Conservation (phyloP, 2,113 vertebrate genomes). For the Arvicanthis niloticus region DNA sequence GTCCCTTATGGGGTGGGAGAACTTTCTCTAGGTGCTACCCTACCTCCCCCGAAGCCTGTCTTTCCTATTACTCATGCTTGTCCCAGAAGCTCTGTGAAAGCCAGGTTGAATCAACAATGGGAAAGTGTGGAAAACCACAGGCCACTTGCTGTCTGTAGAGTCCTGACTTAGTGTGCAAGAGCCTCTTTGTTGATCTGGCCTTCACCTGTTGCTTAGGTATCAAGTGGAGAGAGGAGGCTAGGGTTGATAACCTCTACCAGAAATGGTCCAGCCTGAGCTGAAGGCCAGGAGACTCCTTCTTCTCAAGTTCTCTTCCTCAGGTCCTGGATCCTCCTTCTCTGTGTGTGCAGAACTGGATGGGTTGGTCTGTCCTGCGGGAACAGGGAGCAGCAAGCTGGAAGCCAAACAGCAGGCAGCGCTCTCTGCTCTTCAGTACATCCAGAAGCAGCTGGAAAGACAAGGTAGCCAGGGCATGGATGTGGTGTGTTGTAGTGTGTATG, state of each 20-base stretch:
- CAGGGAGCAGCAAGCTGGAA: neutral
- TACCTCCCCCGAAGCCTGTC: neutral
- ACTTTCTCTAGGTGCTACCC: neutral
- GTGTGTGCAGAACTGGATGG: slow-evolving; percentile 62
- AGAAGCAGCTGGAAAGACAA: slow-evolving; percentile 17
- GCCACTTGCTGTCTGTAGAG: accelerated
- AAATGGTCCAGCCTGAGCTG: accelerated
- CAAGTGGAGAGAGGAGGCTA: neutral
- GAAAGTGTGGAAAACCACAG: accelerated
- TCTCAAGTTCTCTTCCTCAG: slow-evolving; percentile 28
- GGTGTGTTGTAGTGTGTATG: neutral
- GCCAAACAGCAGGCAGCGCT: slow-evolving; percentile 50
- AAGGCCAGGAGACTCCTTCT: neutral
- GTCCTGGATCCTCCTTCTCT: slow-evolving; percentile 53
- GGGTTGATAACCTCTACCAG: neutral
- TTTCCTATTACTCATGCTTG: neutral
- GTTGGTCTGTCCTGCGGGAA: slow-evolving; percentile 31
- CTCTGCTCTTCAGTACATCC: slow-evolving; percentile 58
- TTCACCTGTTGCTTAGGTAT: neutral
- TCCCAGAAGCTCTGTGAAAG: neutral
- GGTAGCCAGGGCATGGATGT: neutral
- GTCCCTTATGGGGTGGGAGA: neutral
- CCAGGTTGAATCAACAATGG: accelerated
- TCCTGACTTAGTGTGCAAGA: too few species aligned
- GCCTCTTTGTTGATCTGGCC: neutral